A percentile compares a stretch with the other conserved stretches of the same genome.
Evolutionary conservation across 2,797 vertebrate species (phyloP).

Genomic region (Paramormyrops hopkinsi): DNA sequence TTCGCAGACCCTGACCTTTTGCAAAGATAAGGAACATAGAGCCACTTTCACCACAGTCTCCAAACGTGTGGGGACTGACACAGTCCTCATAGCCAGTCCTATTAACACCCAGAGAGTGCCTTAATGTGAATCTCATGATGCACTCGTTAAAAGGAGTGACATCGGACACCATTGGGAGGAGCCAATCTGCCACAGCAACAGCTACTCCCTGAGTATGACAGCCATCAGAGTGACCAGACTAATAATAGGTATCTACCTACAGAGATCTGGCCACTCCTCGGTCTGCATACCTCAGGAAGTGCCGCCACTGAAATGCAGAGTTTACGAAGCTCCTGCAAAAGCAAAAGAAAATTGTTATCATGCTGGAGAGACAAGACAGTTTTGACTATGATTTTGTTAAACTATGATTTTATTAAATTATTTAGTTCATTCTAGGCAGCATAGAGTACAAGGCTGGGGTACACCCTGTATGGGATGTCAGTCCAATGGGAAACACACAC

Average conservation of each 20-base stretch:
- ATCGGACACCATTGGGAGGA: neutral
- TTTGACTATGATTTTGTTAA: neutral
- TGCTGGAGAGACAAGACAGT: neutral
- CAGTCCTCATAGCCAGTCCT: neutral
- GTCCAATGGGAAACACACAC: neutral
- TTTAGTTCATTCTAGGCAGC: neutral
- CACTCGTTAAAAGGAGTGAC: neutral
- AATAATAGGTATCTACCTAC: neutral
- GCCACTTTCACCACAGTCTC: neutral
- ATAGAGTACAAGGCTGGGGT: neutral
- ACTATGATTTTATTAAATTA: neutral
- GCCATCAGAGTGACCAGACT: neutral
- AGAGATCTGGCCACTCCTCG: neutral
- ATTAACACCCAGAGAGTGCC: neutral
- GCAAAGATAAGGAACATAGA: neutral
- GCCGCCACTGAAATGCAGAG: neutral
- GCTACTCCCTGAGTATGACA: neutral
- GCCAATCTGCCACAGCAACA: neutral
- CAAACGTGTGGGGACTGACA: neutral
- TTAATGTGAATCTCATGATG: neutral
- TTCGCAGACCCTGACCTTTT: neutral
- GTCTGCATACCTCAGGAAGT: neutral
- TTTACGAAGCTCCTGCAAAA: neutral
- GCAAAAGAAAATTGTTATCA: neutral
- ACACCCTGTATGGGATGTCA: neutral